Evolutionary conservation across 1,140 invertebrate species (phyloP).

Genomic region (Sitodiplosis mosellana): DNA sequence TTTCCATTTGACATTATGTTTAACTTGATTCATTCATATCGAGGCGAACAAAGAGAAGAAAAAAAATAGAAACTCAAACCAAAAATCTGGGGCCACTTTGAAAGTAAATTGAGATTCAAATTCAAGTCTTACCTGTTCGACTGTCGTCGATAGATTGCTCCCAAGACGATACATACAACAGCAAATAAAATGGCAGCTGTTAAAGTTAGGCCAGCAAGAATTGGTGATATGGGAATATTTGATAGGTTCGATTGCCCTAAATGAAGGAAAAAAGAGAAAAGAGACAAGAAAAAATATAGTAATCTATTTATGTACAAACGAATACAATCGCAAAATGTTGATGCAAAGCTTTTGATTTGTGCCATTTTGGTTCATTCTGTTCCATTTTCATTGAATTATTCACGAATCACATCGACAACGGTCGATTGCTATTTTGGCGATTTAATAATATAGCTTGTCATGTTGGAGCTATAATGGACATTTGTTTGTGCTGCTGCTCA

Average conservation of each 20-base stretch:
- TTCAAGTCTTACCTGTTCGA: slow-evolving; percentile 16
- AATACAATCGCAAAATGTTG: not conserved
- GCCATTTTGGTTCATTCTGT: slow-evolving; percentile 1
- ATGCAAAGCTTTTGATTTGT: slow-evolving; percentile 4
- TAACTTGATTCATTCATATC: too few relatives aligned
- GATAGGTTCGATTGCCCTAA: slow-evolving; percentile 27
- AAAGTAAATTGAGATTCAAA: too few relatives aligned
- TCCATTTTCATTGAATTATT: not conserved
- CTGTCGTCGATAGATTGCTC: slow-evolving; percentile 44
- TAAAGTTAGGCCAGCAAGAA: slow-evolving; percentile 48
- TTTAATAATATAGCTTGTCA: too few relatives aligned
- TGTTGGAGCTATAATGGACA: too few relatives aligned
- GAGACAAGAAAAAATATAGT: slow-evolving; percentile 3
- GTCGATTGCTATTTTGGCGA: too few relatives aligned
- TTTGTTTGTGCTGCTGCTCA: too few relatives aligned
- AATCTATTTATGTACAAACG: slow-evolving; percentile 1
- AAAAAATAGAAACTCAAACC: too few relatives aligned
- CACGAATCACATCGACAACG: too few relatives aligned
- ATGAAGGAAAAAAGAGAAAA: slow-evolving; percentile 5
- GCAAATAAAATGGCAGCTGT: slow-evolving; percentile 48
- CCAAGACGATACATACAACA: slow-evolving; percentile 48
- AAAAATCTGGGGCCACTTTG: too few relatives aligned
- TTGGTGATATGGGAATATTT: slow-evolving; percentile 43
- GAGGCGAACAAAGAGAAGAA: too few relatives aligned
- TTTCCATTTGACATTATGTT: too few relatives aligned